Evolutionary conservation across 2,797 vertebrate genomes (phyloP).

Genomic region (Yasuhikotakia modesta): DNA sequence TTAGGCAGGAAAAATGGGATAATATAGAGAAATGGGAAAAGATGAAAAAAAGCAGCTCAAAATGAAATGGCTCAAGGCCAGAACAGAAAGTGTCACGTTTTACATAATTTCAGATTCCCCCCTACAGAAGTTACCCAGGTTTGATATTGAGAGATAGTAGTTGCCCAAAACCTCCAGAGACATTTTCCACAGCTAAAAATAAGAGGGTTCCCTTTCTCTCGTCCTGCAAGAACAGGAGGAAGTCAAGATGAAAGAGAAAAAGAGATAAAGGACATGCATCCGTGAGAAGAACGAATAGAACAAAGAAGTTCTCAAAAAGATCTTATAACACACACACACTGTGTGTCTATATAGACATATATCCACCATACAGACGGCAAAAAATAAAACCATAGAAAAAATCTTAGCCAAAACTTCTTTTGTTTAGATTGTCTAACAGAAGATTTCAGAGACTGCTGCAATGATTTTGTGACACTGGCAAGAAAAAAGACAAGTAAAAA

Average conservation of each 20-base stretch:
- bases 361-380: too few species aligned
- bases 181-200: constrained; percentile 38
- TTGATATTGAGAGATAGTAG: constrained; percentile 53
- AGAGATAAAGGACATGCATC: constrained; percentile 19
- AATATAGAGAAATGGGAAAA: constrained; percentile 13
- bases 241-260: not conserved
- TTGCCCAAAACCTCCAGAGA: constrained; percentile 50
- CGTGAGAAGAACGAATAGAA: not conserved
- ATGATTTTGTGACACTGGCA: constrained; percentile 21
- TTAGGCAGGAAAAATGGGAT: not conserved
- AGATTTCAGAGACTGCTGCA: not conserved
- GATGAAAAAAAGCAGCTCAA: constrained; percentile 40
- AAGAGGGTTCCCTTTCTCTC: constrained; percentile 35
- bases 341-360: too few species aligned
- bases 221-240: constrained; percentile 29
- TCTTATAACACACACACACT: not conserved
- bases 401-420: not conserved
- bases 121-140: constrained; percentile 52
- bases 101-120: constrained; percentile 50
- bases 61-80: constrained; percentile 56
- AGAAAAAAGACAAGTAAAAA: not conserved
- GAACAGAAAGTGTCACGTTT: constrained; percentile 51
- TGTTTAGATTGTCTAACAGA: not conserved
- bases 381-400: not conserved
- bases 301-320: not conserved